Percentiles rank a stretch among this genome's conserved stretches.
These are phyloP conservation scores for Gonatopus flavifemur DNA, from an alignment of 1,140 invertebrate genomes.

Conservation along the genomic window DNA sequence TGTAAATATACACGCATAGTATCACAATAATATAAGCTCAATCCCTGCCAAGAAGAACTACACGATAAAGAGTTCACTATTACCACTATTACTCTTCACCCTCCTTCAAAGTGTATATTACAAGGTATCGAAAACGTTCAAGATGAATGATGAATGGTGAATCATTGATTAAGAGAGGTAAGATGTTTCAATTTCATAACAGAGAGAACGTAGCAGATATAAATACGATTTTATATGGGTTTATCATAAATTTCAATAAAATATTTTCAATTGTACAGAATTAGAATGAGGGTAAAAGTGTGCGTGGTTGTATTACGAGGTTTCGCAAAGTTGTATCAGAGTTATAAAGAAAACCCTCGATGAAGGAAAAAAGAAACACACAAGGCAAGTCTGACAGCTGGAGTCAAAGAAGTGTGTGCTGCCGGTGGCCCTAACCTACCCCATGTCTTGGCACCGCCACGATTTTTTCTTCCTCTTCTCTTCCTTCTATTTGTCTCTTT, in stretches of 20 bases:
- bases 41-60: constrained; percentile 9
- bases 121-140: neutral
- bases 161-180: too few relatives aligned
- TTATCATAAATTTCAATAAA: too few relatives aligned
- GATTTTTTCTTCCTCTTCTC: constrained; percentile 33
- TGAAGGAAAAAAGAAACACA: neutral
- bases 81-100: neutral
- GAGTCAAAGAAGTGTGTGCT: neutral
- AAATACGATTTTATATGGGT: too few relatives aligned
- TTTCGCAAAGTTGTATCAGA: too few relatives aligned
- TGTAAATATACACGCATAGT: constrained; percentile 40
- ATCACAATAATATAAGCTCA: constrained; percentile 29
- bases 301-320: too few relatives aligned
- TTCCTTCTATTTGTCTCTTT: too few relatives aligned
- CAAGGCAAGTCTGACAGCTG: neutral
- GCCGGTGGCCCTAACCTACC: constrained; percentile 43
- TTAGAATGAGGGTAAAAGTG: too few relatives aligned
- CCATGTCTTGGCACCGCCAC: constrained; percentile 46
- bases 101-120: neutral
- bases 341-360: too few relatives aligned
- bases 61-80: neutral
- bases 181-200: too few relatives aligned
- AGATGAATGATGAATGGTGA: too few relatives aligned
- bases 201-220: too few relatives aligned
- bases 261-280: too few relatives aligned